Base-by-base conservation (phyloP, 2,797 vertebrate genomes). In the Poliocrania exsul region DNA sequence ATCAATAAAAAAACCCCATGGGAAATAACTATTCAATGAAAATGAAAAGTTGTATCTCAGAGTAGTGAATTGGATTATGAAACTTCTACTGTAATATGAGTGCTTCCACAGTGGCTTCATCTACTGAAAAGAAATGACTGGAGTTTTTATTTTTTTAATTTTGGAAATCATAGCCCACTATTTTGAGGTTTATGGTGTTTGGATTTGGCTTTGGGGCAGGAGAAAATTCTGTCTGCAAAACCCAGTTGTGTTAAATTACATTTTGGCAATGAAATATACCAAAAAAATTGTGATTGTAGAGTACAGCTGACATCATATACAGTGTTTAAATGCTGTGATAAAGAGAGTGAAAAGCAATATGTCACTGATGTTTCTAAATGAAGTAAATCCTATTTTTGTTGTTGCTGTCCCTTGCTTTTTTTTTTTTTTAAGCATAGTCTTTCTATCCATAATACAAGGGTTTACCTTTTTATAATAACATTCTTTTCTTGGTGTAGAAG, bases 181-280 rank as follows among this genome's bases (percentile, higher is more conserved):
- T 92, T 94, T 93, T 95, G 82, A 90, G 81, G 80, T 81, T 85
- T 89, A 31, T 69, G 49, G 95, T 95, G 65, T 81, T 95, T 93
- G 78, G 19, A 81, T 92, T 96, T 97, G 82, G 62, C 94, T 96
- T 96, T 29, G 72, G 28, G 73, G 67, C 35, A 94, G 61, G 31
- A 96, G 81, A 92, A 81, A 95, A 92, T 90, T 84, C 83, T 96
- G 71, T 93, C 89, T 94, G 67, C 69, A 87, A 92, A 87, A 86
- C 84, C 56, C 92, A 91, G 73, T 77, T 98, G 96, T 90, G 67
- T 94, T 95, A 88, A 65, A 94, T 97, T 97, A 96, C 47, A 71
- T 88, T 87, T 86, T 97, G 95, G 94, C 95, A 96, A 44, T 37
- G 60, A 65, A n/a, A 78, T 90, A 79, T 60, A 80, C 35, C 62